Evolutionary conservation across 2,113 vertebrate genomes (phyloP).

Genomic region (Osmerus mordax): DNA sequence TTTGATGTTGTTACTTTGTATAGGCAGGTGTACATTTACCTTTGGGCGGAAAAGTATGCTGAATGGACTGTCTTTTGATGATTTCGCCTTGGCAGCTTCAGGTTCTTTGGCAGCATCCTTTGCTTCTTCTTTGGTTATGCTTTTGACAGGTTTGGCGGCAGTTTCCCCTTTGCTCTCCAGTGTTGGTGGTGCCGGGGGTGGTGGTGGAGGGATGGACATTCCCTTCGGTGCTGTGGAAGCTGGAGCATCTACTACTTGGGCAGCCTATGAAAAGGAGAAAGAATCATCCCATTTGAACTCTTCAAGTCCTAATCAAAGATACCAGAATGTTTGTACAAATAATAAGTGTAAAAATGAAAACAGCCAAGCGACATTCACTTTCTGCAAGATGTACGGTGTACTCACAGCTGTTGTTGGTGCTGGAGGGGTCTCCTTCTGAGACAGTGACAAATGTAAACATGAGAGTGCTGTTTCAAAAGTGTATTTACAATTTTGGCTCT

Average conservation of each 20-base stretch:
- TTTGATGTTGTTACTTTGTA: no score
- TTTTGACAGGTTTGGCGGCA: slow-evolving; percentile 56
- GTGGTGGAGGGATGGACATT: slow-evolving; percentile 76
- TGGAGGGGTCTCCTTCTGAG: slow-evolving; percentile 62
- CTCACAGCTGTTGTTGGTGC: slow-evolving; percentile 67
- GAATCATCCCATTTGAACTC: no score
- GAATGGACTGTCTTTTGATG: slow-evolving; percentile 71
- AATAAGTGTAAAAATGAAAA: no score
- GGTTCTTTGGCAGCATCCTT: slow-evolving; percentile 71
- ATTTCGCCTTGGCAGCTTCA: slow-evolving; percentile 69
- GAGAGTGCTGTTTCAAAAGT: slow-evolving; percentile 18
- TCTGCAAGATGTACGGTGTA: slow-evolving; percentile 6
- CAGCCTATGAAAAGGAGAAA: slow-evolving; percentile 43
- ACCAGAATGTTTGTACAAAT: no score
- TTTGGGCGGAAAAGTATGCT: slow-evolving; percentile 87
- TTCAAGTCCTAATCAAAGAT: no score
- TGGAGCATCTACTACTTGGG: slow-evolving; percentile 65
- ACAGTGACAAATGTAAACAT: slow-evolving; percentile 55
- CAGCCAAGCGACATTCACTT: no score
- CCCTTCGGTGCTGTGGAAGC: slow-evolving; percentile 62
- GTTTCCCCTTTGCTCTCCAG: slow-evolving; percentile 68
- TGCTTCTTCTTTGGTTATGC: slow-evolving; percentile 53
- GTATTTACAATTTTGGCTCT: slow-evolving; percentile 15
- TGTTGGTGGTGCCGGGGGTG: slow-evolving; percentile 73
- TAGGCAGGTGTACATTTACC: slow-evolving; percentile 64